These are phyloP conservation scores for Otus sunia DNA, from an alignment of 2,113 vertebrate genomes.

Conservation along the genomic window DNA sequence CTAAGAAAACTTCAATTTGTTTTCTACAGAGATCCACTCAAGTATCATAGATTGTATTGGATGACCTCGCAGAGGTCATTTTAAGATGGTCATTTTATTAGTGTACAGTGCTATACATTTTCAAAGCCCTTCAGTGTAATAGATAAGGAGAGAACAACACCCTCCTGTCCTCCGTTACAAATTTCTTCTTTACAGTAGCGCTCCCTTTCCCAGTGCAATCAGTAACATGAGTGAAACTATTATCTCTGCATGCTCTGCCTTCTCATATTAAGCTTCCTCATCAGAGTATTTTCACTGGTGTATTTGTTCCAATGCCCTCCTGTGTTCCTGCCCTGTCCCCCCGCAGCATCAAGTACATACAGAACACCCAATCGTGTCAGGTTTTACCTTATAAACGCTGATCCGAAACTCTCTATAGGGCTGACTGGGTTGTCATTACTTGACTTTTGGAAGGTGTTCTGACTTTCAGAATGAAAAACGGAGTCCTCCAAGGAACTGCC, in stretches of 20 bases:
- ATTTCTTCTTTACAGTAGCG: background rate
- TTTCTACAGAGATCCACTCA: background rate
- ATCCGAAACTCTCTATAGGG: slow-evolving; percentile 41
- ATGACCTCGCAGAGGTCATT: background rate
- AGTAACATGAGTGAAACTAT: background rate
- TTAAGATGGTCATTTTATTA: background rate
- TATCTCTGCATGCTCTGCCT: background rate
- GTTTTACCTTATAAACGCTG: slow-evolving; percentile 72
- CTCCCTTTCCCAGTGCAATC: background rate
- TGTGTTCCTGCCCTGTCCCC: background rate
- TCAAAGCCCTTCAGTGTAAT: background rate
- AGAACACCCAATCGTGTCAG: background rate
- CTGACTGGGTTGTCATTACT: background rate
- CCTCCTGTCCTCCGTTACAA: background rate
- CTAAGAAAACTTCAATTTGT: background rate
- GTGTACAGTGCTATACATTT: background rate
- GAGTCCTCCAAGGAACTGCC: slow-evolving; percentile 26
- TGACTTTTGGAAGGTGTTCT: background rate
- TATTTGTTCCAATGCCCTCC: background rate
- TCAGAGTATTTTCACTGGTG: background rate
- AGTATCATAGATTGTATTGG: background rate
- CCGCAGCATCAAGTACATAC: fast-evolving
- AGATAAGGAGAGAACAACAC: background rate
- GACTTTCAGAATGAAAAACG: slow-evolving; percentile 24
- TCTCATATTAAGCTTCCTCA: background rate